A percentile compares a stretch with the other conserved stretches of the same genome.
Conservation (phyloP, 2,113 vertebrate species). For the Tinamus guttatus region DNA sequence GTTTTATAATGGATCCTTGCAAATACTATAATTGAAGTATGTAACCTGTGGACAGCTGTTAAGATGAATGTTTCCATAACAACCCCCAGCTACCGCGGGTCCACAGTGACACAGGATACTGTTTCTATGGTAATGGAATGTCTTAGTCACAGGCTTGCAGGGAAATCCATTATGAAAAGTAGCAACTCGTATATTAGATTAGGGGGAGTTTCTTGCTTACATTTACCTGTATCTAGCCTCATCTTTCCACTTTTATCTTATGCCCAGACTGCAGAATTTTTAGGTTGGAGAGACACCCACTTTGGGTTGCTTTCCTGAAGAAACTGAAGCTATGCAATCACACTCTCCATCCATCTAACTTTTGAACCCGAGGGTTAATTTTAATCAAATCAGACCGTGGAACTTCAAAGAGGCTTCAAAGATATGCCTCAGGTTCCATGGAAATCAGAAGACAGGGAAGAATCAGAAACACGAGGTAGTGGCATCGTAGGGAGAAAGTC, state of each 20-base stretch:
- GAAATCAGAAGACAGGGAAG: background rate
- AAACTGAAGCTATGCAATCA: background rate
- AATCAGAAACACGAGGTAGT: background rate
- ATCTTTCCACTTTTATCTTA: background rate
- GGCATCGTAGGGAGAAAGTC: background rate
- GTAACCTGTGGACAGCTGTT: background rate
- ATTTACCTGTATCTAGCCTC: background rate
- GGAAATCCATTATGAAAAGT: background rate
- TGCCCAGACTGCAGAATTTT: background rate
- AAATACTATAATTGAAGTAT: background rate
- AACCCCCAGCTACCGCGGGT: slow-evolving; percentile 30
- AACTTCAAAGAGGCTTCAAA: background rate
- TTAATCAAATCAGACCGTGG: background rate
- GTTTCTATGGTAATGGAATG: slow-evolving; percentile 62
- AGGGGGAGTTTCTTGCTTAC: background rate
- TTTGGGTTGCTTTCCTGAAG: background rate
- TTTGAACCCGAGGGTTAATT: background rate
- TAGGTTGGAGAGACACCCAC: background rate
- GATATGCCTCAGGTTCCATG: background rate
- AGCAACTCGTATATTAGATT: background rate
- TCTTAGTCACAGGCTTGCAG: background rate
- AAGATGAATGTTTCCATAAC: slow-evolving; percentile 53
- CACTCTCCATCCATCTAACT: background rate
- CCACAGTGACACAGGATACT: slow-evolving; percentile 12
- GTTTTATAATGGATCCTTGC: background rate